Evolutionary conservation across 2,797 vertebrate genomes (phyloP).

Genomic region (Phataginus tetradactyla): DNA sequence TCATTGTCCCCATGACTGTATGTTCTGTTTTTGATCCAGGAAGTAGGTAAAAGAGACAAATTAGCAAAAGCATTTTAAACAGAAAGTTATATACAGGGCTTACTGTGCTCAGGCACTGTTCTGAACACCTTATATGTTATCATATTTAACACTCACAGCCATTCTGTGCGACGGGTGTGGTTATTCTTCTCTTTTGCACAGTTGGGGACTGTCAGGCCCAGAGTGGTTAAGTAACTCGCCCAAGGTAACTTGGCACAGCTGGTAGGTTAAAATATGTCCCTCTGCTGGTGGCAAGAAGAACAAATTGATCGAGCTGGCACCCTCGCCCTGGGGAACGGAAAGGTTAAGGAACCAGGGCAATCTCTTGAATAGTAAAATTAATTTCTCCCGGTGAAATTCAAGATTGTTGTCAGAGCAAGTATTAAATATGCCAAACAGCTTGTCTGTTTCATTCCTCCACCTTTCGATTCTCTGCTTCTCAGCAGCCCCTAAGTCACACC

Average conservation of each 20-base stretch:
- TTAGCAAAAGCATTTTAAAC: background rate
- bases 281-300: background rate
- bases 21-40: background rate
- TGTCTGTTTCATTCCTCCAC: background rate
- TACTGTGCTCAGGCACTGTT: background rate
- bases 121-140: background rate
- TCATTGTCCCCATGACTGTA: background rate
- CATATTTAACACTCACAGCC: background rate
- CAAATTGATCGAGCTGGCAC: background rate
- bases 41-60: background rate
- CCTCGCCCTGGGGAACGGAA: background rate
- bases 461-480: background rate
- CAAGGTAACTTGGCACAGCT: background rate
- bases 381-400: constrained; percentile 31
- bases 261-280: background rate
- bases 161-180: background rate
- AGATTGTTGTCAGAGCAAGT: background rate
- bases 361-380: background rate
- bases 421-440: background rate
- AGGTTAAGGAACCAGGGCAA: background rate
- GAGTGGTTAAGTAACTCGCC: background rate
- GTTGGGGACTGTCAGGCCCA: background rate
- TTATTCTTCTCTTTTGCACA: background rate
- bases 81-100: background rate
- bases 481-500: fast-evolving